phyloP scores from a whole-genome alignment of 2,888 invertebrate genomes.

The Hipparchia sbordonii region DNA sequence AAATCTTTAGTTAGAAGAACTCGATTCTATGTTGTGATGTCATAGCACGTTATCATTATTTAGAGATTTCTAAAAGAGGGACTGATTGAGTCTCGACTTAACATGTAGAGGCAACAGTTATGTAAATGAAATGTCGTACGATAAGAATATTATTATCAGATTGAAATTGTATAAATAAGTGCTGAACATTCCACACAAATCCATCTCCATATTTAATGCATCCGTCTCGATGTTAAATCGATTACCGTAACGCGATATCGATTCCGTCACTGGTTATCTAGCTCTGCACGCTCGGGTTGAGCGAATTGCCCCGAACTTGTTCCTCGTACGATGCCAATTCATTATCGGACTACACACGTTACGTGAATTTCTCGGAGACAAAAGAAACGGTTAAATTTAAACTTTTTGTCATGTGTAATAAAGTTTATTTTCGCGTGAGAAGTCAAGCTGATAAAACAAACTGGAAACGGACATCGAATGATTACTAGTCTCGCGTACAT shows the following conservation, averaged over 20 bases:
- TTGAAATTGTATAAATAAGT: neutral
- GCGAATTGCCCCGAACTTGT: constrained; percentile 71
- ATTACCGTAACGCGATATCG: constrained; percentile 39
- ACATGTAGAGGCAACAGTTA: neutral
- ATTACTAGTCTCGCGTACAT: constrained; percentile 75
- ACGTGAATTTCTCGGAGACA: constrained; percentile 62
- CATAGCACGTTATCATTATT: neutral
- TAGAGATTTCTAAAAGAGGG: neutral
- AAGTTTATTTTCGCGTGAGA: constrained; percentile 47
- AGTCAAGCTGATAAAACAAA: constrained; percentile 62
- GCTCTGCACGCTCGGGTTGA: constrained; percentile 55
- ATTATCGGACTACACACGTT: constrained; percentile 74
- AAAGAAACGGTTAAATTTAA: constrained; percentile 37
- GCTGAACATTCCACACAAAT: constrained; percentile 32
- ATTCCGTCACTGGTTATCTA: constrained; percentile 49
- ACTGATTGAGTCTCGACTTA: neutral
- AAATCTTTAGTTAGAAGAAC: neutral
- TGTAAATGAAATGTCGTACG: neutral
- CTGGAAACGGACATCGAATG: constrained; percentile 76
- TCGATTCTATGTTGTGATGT: neutral
- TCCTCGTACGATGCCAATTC: constrained; percentile 73
- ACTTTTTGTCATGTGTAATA: constrained; percentile 40
- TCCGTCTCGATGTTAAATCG: constrained; percentile 34
- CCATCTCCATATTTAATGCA: constrained; percentile 17
- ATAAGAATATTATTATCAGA: neutral